phyloP scores from a whole-genome alignment of 1,140 invertebrate species.

The Magallana ariakensis region DNA sequence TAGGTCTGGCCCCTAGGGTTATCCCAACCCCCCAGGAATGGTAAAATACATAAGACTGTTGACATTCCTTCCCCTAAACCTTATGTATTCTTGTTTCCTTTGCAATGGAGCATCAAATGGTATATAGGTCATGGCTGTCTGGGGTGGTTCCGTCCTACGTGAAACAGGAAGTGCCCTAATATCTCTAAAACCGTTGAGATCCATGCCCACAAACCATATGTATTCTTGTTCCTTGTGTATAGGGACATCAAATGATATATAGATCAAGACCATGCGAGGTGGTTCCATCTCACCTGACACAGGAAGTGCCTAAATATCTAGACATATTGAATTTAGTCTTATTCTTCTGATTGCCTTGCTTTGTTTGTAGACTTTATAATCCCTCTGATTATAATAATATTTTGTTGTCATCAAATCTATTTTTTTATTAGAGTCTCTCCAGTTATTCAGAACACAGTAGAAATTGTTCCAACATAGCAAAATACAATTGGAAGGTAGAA shows the following conservation, averaged over 20 bases:
- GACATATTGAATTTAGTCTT: background rate
- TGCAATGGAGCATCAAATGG: background rate
- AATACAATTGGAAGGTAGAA: too few species aligned
- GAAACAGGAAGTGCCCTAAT: background rate
- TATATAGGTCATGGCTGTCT: background rate
- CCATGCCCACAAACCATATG: background rate
- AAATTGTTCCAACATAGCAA: too few species aligned
- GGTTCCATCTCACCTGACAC: background rate
- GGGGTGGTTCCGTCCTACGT: background rate
- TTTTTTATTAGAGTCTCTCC: too few species aligned
- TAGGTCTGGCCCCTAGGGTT: too few species aligned
- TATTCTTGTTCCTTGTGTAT: background rate
- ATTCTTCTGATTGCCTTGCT: background rate
- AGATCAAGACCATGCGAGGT: background rate
- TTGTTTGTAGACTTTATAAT: background rate
- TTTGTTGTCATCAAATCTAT: background rate
- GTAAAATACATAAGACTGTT: background rate
- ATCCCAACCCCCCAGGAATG: too few species aligned
- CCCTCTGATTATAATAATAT: background rate
- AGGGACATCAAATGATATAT: background rate
- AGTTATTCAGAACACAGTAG: too few species aligned
- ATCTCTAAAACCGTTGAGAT: background rate
- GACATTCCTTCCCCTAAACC: background rate
- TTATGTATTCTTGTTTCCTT: background rate
- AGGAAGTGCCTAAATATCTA: background rate